Evolutionary conservation across 2,797 vertebrate genomes (phyloP).

Genomic region (Melanotaenia trifasciata): DNA sequence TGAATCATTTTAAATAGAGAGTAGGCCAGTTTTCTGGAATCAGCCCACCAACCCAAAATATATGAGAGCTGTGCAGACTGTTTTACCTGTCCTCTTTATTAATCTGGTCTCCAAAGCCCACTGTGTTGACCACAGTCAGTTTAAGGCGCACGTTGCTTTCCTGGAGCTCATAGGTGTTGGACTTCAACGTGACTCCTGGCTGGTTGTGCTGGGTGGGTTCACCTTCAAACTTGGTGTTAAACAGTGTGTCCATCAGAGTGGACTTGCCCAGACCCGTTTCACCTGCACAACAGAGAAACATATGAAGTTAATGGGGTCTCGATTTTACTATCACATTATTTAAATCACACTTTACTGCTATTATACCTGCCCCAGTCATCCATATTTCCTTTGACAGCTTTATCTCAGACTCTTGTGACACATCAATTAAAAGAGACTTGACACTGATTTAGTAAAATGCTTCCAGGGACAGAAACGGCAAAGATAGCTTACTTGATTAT

Average conservation of each 20-base stretch:
- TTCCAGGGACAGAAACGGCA: conserved; percentile 20
- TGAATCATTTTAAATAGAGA: conserved; percentile 3
- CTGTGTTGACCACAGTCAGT: conserved; percentile 93
- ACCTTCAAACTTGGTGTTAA: conserved; percentile 98
- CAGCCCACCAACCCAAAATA: neutral
- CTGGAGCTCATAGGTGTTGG: conserved; percentile 95
- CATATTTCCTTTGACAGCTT: neutral
- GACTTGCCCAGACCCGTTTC: conserved; percentile 98
- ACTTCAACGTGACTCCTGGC: conserved; percentile 94
- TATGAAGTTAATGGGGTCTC: conserved; percentile 4
- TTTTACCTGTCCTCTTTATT: conserved; percentile 97
- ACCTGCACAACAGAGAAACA: conserved; percentile 77
- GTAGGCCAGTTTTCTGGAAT: neutral
- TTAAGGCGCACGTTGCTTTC: conserved; percentile 97
- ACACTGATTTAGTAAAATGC: neutral
- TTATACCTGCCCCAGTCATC: neutral
- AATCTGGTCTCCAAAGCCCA: conserved; percentile 97
- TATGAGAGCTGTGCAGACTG: neutral
- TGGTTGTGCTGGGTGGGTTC: conserved; percentile 95
- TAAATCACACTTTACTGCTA: neutral
- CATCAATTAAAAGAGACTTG: conserved; percentile 10
- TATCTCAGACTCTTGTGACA: neutral
- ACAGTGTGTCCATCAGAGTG: conserved; percentile 97
- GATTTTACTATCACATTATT: neutral
- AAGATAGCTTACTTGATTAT: conserved; percentile 31